Evolutionary conservation across 2,113 vertebrate genomes (phyloP).

Genomic region (Mormyrus lacerda): DNA sequence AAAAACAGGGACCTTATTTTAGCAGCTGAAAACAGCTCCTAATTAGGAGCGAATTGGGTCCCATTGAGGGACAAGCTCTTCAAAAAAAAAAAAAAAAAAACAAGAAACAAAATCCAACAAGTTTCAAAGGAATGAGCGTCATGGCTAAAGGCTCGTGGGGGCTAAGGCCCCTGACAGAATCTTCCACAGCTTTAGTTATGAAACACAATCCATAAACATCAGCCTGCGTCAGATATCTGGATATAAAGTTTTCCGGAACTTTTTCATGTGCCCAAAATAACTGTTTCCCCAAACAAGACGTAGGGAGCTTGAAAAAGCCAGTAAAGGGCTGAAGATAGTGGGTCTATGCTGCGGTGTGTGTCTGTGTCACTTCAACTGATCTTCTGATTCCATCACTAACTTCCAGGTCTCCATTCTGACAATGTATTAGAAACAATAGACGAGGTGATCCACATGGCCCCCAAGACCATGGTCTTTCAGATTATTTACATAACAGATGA

Average conservation of each 20-base stretch:
- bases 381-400: background rate
- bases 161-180: background rate
- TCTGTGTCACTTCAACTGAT: background rate
- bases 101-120: slow-evolving; percentile 35
- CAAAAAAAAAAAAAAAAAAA: slow-evolving; percentile 12
- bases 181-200: background rate
- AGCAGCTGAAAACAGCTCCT: slow-evolving; percentile 33
- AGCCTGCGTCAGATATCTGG: background rate
- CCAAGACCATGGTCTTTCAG: background rate
- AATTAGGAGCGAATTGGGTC: slow-evolving; percentile 29
- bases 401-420: background rate
- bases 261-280: background rate
- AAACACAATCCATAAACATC: background rate
- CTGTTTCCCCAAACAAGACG: background rate
- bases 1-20: slow-evolving; percentile 31
- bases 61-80: background rate
- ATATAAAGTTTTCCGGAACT: background rate
- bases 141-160: slow-evolving; percentile 17
- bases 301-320: background rate
- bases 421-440: background rate
- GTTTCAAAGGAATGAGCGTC: slow-evolving; percentile 31
- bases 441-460: background rate
- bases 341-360: background rate
- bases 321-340: background rate
- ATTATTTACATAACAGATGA: background rate